Percentiles rank a stretch among this genome's conserved stretches.
These are phyloP conservation scores for Erpornis zantholeuca DNA, from an alignment of 2,113 vertebrate species.

Conservation along the genomic window DNA sequence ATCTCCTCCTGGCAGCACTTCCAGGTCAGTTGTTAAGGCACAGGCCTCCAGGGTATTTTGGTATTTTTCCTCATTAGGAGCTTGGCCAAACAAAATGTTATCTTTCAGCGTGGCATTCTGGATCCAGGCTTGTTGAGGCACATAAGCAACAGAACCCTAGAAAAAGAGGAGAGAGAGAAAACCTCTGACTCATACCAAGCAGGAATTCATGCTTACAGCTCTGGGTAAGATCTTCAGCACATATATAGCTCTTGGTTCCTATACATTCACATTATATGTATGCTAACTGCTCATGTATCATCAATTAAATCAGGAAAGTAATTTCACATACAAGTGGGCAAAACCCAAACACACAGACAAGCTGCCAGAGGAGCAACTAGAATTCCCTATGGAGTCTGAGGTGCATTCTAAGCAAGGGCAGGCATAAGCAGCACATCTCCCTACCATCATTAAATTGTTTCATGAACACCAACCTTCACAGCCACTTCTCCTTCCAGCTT, in stretches of 20 bases:
- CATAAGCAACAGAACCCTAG: conserved; percentile 93
- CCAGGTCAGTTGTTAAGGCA: conserved; percentile 88
- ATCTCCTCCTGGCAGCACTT: conserved; percentile 90
- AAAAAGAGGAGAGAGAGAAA: neutral
- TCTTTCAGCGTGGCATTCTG: conserved; percentile 92
- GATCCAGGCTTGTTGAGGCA: conserved; percentile 97
- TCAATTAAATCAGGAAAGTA: neutral
- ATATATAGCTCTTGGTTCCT: neutral
- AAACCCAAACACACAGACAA: neutral
- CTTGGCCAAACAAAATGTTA: conserved; percentile 90
- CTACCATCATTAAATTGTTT: neutral
- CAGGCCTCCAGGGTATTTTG: conserved; percentile 84
- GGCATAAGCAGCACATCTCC: neutral
- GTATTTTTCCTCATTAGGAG: conserved; percentile 83
- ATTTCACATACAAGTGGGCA: neutral
- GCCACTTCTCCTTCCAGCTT: conserved; percentile 88
- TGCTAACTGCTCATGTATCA: neutral
- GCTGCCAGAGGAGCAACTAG: neutral
- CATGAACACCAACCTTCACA: conserved; percentile 78
- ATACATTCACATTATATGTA: neutral
- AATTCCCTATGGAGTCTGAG: neutral
- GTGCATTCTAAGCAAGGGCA: neutral
- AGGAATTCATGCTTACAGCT: neutral
- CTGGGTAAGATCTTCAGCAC: neutral
- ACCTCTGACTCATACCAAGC: neutral